Evolutionary conservation across 2,888 invertebrate species (phyloP).

Genomic region (Ennomos fuscantarius): DNA sequence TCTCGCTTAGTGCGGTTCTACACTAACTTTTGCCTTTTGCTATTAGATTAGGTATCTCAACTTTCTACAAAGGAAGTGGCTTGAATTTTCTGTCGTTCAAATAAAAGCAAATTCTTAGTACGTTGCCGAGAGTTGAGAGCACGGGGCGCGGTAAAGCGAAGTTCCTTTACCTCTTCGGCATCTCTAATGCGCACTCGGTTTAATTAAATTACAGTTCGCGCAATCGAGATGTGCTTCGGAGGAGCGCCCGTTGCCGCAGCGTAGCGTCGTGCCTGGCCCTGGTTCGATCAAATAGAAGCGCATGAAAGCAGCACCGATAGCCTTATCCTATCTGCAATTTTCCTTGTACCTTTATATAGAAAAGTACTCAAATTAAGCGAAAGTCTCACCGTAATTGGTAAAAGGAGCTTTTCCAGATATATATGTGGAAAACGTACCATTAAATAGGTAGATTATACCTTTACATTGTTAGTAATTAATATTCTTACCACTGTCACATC

Average conservation of each 20-base stretch:
- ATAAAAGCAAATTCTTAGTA: conserved; percentile 51
- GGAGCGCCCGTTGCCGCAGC: conserved; percentile 21
- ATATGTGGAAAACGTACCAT: not conserved
- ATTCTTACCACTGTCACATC: conserved; percentile 45
- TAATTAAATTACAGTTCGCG: conserved; percentile 73
- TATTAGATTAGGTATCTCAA: conserved; percentile 30
- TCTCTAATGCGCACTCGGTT: conserved; percentile 65
- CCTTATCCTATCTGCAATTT: conserved; percentile 36
- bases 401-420: not conserved
- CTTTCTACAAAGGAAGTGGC: conserved; percentile 36
- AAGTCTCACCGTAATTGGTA: conserved; percentile 9
- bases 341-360: conserved; percentile 24
- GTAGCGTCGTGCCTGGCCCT: not conserved
- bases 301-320: conserved; percentile 28
- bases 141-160: conserved; percentile 45
- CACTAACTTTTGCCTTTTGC: conserved; percentile 12
- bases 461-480: conserved; percentile 22
- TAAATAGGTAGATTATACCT: not conserved
- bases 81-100: conserved; percentile 47
- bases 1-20: conserved; percentile 12
- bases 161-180: conserved; percentile 61
- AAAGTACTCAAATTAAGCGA: conserved; percentile 10
- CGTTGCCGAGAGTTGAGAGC: conserved; percentile 32
- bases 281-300: conserved; percentile 50
- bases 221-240: conserved; percentile 58